Conservation (phyloP, 2,113 vertebrate genomes). For the Arizona elegans region DNA sequence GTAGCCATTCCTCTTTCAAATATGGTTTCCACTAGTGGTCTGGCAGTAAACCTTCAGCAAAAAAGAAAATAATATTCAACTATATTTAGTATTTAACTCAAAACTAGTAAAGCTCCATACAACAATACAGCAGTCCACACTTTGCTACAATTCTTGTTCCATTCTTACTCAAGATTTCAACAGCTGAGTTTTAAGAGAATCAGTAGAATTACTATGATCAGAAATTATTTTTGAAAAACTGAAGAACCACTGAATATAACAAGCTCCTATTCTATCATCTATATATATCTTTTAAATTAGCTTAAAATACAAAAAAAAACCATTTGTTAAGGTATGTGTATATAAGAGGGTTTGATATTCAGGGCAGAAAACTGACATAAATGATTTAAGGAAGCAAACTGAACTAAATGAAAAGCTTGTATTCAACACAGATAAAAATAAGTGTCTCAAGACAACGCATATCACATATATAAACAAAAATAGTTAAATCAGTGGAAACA, state of each 20-base stretch:
- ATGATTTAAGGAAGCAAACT: background rate
- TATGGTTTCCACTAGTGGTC: conserved; percentile 95
- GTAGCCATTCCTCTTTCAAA: conserved; percentile 98
- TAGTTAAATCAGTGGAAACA: background rate
- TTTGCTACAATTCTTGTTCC: background rate
- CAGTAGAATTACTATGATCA: background rate
- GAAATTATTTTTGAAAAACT: background rate
- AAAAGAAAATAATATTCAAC: conserved; percentile 1
- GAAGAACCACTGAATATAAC: background rate
- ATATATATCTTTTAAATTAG: background rate
- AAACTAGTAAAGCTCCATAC: background rate
- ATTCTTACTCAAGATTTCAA: background rate
- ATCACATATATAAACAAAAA: background rate
- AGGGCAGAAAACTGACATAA: background rate
- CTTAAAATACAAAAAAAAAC: background rate
- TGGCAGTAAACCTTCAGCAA: conserved; percentile 88
- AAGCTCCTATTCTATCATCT: background rate
- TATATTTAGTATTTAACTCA: background rate
- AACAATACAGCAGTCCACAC: background rate
- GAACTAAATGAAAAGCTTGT: background rate
- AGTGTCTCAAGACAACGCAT: background rate
- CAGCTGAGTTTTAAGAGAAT: background rate
- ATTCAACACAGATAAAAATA: background rate
- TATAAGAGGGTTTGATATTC: background rate
- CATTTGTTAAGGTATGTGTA: background rate